Evolutionary conservation across 2,797 vertebrate species (phyloP).

Genomic region (Crenuchus spilurus): DNA sequence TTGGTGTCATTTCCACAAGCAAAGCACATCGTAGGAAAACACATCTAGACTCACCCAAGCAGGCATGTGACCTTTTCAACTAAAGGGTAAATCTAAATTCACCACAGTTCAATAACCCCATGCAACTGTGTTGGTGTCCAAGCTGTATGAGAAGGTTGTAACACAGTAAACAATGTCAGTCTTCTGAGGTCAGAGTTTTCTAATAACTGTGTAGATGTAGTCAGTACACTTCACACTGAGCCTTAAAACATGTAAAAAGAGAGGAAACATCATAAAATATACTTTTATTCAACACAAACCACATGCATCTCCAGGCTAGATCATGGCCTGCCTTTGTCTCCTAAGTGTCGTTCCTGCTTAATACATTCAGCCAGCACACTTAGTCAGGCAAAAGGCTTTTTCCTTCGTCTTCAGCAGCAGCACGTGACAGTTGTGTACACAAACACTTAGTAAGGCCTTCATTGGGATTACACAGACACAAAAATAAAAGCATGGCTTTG

Average conservation of each 20-base stretch:
- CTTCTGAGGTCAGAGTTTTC: not conserved
- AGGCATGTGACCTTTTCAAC: not conserved
- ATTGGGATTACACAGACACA: constrained; percentile 32
- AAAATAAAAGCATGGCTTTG: constrained; percentile 35
- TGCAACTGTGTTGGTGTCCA: not conserved
- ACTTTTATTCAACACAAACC: constrained; percentile 50
- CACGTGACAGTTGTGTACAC: not conserved
- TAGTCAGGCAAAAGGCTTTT: constrained; percentile 16
- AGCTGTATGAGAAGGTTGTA: not conserved
- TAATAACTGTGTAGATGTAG: not conserved
- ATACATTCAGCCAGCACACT: constrained; percentile 2
- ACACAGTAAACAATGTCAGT: not conserved
- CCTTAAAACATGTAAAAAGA: not conserved
- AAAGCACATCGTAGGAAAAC: not conserved
- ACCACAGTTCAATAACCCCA: not conserved
- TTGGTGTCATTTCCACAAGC: not conserved
- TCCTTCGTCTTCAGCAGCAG: constrained; percentile 27
- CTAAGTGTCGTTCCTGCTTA: not conserved
- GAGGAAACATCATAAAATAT: constrained; percentile 48
- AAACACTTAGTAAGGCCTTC: constrained; percentile 25
- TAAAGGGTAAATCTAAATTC: constrained; percentile 2
- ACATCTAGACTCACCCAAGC: not conserved
- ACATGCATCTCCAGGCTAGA: constrained; percentile 48
- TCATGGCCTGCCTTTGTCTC: constrained; percentile 19
- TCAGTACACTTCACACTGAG: not conserved